Base-by-base conservation (phyloP, 2,888 invertebrate genomes). In the Acronicta leporina region DNA sequence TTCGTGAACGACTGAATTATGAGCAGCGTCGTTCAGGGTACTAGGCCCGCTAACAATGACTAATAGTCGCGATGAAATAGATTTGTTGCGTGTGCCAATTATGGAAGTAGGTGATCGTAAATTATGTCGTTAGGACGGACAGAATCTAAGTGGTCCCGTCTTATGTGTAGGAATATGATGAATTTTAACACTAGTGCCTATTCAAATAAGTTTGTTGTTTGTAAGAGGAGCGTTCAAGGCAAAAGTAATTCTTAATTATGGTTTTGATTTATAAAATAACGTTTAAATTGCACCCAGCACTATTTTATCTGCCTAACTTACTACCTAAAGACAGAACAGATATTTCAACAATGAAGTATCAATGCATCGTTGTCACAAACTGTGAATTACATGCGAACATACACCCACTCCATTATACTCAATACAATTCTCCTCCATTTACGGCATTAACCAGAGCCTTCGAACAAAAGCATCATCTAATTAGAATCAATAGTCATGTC, bases 401-500 rank as follows among this genome's bases (percentile, higher is more conserved):
- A 15, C 46, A n/a, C 53, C 63, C 48, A 60, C 44, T 69, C 51
- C 52, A 66, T 65, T 71, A 61, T 8, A 53, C 20, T 50, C 48
- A 58, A 58, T 60, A 46, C 47, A 54, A 38, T 62, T 30, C 44
- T 14, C 68, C 42, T 15, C 70, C 63, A 49, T 75, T 55, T 67
- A 62, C 40, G 67, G 63, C 45, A 20, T 67, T 68, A 67, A 66
- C 30, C 60, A 54, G 25, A 63, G 27, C 53, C 35, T 61, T 68
- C 51, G 60, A 77, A 80, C 75, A 80, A 80, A 79, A 75, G 71
- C 73, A 77, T 75, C 77, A 68, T 73, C 74, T 83, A 82, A 85
- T 86, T 85, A 84, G 78, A 85, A 81, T 81, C 81, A 86, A 86
- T 81, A 80, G 78, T 81, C 82, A 79, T 81, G 82, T 85, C 79